These are phyloP conservation scores for Porites australiensis DNA, from an alignment of 64 coral and sea anemone species.

Conservation along the genomic window DNA sequence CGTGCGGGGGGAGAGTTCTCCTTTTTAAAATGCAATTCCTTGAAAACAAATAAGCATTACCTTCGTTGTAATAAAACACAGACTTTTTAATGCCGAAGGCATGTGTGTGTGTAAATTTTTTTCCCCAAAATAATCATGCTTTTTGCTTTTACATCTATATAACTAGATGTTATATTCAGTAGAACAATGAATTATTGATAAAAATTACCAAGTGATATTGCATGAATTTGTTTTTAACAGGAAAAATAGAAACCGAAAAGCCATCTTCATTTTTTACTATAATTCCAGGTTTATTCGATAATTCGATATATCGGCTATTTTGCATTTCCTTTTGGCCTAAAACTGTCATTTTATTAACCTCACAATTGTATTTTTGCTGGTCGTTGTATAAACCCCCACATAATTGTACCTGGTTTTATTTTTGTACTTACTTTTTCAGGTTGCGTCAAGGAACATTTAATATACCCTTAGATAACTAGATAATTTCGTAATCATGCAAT, in stretches of 20 bases:
- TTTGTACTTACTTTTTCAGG: too few relatives aligned
- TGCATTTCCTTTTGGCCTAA: too few relatives aligned
- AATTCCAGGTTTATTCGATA: too few relatives aligned
- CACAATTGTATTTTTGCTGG: too few relatives aligned
- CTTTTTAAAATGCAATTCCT: neutral
- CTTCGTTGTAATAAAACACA: conserved; percentile 30
- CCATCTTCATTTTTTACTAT: neutral
- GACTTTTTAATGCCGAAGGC: neutral
- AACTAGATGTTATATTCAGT: conserved; percentile 1
- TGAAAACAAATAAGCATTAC: neutral
- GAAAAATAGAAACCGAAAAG: neutral
- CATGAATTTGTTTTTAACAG: neutral
- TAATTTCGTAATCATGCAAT: too few relatives aligned
- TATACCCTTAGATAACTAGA: too few relatives aligned
- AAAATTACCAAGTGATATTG: neutral
- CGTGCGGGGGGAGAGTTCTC: too few relatives aligned
- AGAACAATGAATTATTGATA: conserved; percentile 25
- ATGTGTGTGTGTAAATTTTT: neutral
- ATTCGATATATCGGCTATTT: too few relatives aligned
- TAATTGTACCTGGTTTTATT: too few relatives aligned
- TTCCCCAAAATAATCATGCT: neutral
- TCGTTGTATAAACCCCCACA: too few relatives aligned
- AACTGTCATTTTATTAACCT: too few relatives aligned
- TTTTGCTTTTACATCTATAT: neutral
- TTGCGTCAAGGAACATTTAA: too few relatives aligned